Base-by-base conservation (phyloP, 1,140 invertebrate species). In the Drosophila watanabei region DNA sequence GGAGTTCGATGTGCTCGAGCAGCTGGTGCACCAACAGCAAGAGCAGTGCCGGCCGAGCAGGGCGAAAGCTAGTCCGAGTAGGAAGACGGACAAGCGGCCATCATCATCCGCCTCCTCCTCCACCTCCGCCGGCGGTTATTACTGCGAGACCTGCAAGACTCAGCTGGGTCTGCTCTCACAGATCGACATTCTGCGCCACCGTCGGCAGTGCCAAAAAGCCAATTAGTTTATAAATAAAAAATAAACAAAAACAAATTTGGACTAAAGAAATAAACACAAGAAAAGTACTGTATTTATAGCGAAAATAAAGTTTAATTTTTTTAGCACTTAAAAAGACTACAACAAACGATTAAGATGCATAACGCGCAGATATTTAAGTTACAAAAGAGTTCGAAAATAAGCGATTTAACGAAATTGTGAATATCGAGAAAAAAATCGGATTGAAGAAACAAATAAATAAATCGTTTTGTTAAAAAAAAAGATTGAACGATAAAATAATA, bases 141-240 rank as follows among this genome's bases (percentile, higher is more conserved):
- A 95, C 73, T 98, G 98, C 94, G 83, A 94, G 8, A 94, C 93
- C 52, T 98, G 98, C 94, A 93, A 95, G 28, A 93, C 95, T 88
- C 94, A 94, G n/a, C 93, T 98, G 43, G 94, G 95, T 66, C 93
- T 98, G 0, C 20, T 6, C 45, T 97, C 96, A 18, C 95, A 96
- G 9, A 95, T 96, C 39, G 96, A 97, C 88, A 96, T 97, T 92
- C 93, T 97, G 73, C 96, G 94, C 70, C 96, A 97, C 93, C 96
- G 95, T 83, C 96, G 95, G 79, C 92, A 76, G 90, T 96, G 95
- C 39, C 18, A n/a, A 32, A 52, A 32, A 11, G 28, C 16, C 28
- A 52, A 18, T n/a, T 51, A 49, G 20, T 48, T 48, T 0, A 30
- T n/a, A n/a, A 6, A 30, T 3, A 30, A 24, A 11, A 11, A 51